Base-by-base conservation (phyloP, 2,888 invertebrate species). In the Ischnura elegans region DNA sequence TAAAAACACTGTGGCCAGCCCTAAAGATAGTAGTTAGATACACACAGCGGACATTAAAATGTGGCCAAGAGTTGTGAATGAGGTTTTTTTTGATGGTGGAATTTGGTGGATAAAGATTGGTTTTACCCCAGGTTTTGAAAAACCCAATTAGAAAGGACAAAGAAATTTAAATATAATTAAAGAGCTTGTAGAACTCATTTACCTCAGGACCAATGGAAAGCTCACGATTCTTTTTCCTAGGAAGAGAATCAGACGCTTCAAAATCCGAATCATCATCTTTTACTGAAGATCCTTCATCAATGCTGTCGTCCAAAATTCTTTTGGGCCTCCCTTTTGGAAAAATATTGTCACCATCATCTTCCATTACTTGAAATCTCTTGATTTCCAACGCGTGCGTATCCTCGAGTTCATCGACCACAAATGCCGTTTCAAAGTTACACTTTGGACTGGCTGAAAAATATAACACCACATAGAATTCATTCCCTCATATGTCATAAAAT, bases 201-300 rank as follows among this genome's bases (percentile, higher is more conserved):
- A 90, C 90, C 90, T 90, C 90, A 42, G 61, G 90, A 61, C 90
- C 61, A 0, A 10, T 25, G 2, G 61, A 0, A 5, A 8, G 55
- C 16, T 43, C 51, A 61, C 21, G n/a, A 2, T 43, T 55, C 25
- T 25, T 90, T 36, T 61, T 90, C 55, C 43, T 90, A 16, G 6
- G 51, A 43, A 46, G n/a, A 86, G 43, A 25, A 0, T 46, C 51
- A 61, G 90, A 43, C 21, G n/a, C 43, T 90, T 61, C 90, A 90
- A 90, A 66, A 90, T 90, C 90, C 8, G 61, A 90, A 90, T 66
- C 61, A 36, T 90, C 90, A 43, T 90, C 90, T 36, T 42, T 25
- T 43, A 43, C 45, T 3, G 25, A 43, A 16, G 21, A 43, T 0
- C 29, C 21, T 3, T 90, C 90, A 43, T 66, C 90, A n/a, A 66